Base-by-base conservation (phyloP, 2,888 invertebrate genomes). In the Folsomia candida region DNA sequence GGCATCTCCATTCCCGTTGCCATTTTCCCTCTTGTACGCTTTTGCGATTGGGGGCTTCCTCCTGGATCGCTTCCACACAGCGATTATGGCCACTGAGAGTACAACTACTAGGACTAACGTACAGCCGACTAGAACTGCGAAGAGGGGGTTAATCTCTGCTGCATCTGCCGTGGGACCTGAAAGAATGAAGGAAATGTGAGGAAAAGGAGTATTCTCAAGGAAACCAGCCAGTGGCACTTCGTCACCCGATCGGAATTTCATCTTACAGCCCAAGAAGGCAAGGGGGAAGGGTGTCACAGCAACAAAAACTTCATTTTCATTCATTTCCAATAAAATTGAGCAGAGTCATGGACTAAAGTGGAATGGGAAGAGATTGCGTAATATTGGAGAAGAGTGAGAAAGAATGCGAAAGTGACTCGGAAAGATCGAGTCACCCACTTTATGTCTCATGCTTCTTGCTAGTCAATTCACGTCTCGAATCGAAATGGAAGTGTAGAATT, bases 31-130 rank as follows among this genome's bases (percentile, higher is more conserved):
- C 58, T 77, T 75, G 67, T 71, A 69, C 37, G 75, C 74, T 71
- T 76, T 74, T 3, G 64, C 64, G 9, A 76, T 69, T 18, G 78
- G 78, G 14, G 79, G 77, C 69, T 73, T 75, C 65, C 78, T 72
- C 66, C 78, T 73, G 37, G 78, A 78, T 25, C 78, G 68, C 51
- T 78, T 79, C 79, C 78, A 79, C 63, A 79, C 74, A 28, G 78
- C 79, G 60, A 78, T 74, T 18, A 79, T 76, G n/a, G 74, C 72
- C 27, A 79, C 74, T 60, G 70, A 70, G 60, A 79, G 68, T 65
- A 77, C 75, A 61, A 78, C 71, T 57, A 78, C 73, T 68, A 79
- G 76, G 37, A 79, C 77, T 24, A 75, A 51, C 47, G 76, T 71
- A 67, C 77, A 76, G 68, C 77, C 77, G 71, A 78, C 75, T 72